These are phyloP conservation scores for Mesocentrotus franciscanus DNA, from an alignment of 53 echinoderm and acorn worm genomes.

Conservation along the genomic window DNA sequence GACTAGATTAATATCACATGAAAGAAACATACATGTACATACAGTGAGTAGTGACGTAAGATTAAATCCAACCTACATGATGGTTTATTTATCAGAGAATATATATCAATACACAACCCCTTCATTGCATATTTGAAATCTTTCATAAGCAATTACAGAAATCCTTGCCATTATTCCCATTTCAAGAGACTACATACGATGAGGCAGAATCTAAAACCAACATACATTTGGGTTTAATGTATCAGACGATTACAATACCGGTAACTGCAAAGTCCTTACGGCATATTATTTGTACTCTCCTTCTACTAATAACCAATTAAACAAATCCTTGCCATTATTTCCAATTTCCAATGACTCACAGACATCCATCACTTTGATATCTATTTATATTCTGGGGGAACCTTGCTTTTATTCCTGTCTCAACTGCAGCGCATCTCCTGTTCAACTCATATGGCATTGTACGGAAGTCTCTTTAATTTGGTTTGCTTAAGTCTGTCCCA, in stretches of 20 bases:
- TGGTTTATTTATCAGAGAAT: too few species aligned
- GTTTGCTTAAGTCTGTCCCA: not conserved
- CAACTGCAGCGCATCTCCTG: not conserved
- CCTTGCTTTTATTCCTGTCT: conserved; percentile 36
- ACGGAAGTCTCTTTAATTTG: conserved; percentile 42
- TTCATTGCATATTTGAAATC: too few species aligned
- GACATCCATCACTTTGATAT: not conserved
- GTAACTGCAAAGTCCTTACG: not conserved
- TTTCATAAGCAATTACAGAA: too few species aligned
- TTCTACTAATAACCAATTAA: conserved; percentile 27
- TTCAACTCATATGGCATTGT: not conserved
- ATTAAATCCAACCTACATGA: too few species aligned
- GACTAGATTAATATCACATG: not conserved
- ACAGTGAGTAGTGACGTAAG: not conserved
- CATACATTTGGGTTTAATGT: not conserved
- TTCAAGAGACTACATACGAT: not conserved
- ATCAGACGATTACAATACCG: not conserved
- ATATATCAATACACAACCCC: too few species aligned
- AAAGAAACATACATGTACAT: not conserved
- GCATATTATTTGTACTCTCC: not conserved
- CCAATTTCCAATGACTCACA: conserved; percentile 20
- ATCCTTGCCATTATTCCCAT: too few species aligned
- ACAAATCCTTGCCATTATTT: conserved; percentile 14
- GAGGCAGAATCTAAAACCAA: not conserved
- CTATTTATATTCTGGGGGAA: conserved; percentile 36